Base-by-base conservation (phyloP, 2,888 invertebrate species). In the Andrena trimmerana region DNA sequence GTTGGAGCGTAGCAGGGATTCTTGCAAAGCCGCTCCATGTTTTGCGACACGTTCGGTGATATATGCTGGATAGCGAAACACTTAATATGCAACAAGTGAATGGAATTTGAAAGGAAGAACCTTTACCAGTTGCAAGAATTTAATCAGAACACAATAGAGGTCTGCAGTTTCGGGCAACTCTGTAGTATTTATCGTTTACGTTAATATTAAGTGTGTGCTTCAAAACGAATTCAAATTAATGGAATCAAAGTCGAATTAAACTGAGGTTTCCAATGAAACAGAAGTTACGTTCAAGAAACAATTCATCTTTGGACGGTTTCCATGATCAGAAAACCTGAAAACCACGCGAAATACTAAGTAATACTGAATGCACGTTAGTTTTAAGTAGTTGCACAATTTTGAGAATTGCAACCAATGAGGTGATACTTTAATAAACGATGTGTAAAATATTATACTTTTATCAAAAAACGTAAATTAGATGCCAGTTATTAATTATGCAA, bases 221-320 rank as follows among this genome's bases (percentile, higher is more conserved):
- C 13, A 8, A 42, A 78, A 20, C 50, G 36, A 33, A 73, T 60
- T 13, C n/a, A 33, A 42, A 33, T 54, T 7, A 59, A 13, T 13
- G 52, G 31, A 68, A 68, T 68, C 42, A 33, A 29, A n/a, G 48
- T 1, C 10, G 50, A 69, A 75, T 79, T 57, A 63, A 75, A 79
- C 57, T 59, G 63, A 36, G 59, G 76, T 75, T 59, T 75, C 57
- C 50, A 68, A 57, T 69, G 63, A 59, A 10, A 29, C 29, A 65
- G 76, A 68, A 69, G 65, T 79, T 69, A 60, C 69, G 76, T 75
- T 10, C 54, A 60, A 0, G 20, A 27, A 27, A 27, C 27, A 27
- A 20, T 20, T 20, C 20, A 20, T 20, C 20, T 20, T 20, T 20
- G 20, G 20, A 20, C 20, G 20, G 20, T 20, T 20, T 20, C 20